phyloP scores from a whole-genome alignment of 2,113 vertebrate genomes.

The Amphiprion ocellaris region DNA sequence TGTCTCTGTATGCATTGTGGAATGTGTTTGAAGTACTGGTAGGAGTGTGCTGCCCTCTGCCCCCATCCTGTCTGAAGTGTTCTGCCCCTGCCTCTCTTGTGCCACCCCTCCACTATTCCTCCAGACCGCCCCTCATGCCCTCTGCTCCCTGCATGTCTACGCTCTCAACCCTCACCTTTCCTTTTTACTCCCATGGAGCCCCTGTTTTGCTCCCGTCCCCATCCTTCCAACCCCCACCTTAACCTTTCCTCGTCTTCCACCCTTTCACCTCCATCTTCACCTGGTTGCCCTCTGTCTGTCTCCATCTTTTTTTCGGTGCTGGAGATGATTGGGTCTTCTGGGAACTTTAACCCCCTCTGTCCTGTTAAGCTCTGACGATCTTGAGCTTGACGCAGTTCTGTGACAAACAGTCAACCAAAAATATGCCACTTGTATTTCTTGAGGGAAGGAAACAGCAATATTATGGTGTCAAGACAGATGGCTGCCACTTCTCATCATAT shows the following conservation, averaged over 20 bases:
- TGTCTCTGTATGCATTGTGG: conserved; percentile 45
- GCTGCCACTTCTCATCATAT: conserved; percentile 79
- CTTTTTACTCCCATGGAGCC: neutral
- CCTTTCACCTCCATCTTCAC: conserved; percentile 42
- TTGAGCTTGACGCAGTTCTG: conserved; percentile 1
- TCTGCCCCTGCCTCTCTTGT: conserved; percentile 37
- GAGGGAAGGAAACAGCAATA: conserved; percentile 63
- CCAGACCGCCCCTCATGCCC: conserved; percentile 26
- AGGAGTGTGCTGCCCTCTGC: conserved; percentile 62
- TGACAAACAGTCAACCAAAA: conserved; percentile 47
- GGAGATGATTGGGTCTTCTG: conserved; percentile 36
- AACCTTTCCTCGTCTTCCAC: conserved; percentile 25
- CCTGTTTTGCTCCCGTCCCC: neutral
- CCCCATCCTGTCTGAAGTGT: conserved; percentile 57
- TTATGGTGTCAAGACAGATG: conserved; percentile 81
- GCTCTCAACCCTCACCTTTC: neutral
- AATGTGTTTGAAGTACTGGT: conserved; percentile 76
- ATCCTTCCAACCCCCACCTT: conserved; percentile 32
- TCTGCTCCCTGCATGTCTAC: conserved; percentile 30
- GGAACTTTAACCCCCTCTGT: conserved; percentile 16
- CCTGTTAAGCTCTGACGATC: conserved; percentile 18
- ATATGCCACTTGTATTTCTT: conserved; percentile 36
- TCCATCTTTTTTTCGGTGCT: conserved; percentile 35
- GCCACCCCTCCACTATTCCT: conserved; percentile 23
- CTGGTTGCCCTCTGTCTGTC: conserved; percentile 33